Evolutionary conservation across 2,888 invertebrate genomes (phyloP).

Genomic region (Notodonta dromedarius): DNA sequence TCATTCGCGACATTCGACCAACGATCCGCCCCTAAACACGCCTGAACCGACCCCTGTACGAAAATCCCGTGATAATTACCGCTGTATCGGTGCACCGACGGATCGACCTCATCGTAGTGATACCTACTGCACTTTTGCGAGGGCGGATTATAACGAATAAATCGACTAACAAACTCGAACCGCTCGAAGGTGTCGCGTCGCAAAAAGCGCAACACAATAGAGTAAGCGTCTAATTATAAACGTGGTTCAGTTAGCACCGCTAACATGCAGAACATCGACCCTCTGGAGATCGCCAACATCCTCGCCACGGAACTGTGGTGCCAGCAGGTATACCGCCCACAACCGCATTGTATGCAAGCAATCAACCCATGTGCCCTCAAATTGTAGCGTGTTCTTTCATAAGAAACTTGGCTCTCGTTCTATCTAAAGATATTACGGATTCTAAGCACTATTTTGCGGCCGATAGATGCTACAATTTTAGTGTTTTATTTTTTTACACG

Average conservation of each 20-base stretch:
- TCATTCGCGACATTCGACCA: conserved; percentile 61
- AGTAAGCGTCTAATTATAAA: conserved; percentile 83
- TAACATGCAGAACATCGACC: conserved; percentile 87
- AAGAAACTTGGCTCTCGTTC: conserved; percentile 16
- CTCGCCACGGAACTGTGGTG: conserved; percentile 93
- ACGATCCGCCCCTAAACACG: conserved; percentile 61
- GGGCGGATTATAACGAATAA: conserved; percentile 82
- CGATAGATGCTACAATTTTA: not conserved
- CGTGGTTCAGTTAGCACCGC: conserved; percentile 71
- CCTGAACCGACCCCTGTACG: conserved; percentile 32
- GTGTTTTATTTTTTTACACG: not conserved
- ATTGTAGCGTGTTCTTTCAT: conserved; percentile 8
- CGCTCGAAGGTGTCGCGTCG: conserved; percentile 82
- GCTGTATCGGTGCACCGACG: conserved; percentile 47
- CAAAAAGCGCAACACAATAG: conserved; percentile 84
- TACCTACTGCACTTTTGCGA: conserved; percentile 68
- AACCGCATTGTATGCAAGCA: conserved; percentile 12
- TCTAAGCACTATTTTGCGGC: conserved; percentile 1
- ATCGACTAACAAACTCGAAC: conserved; percentile 82
- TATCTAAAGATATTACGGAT: conserved; percentile 14
- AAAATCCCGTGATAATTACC: conserved; percentile 32
- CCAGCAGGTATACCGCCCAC: conserved; percentile 87
- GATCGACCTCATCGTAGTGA: conserved; percentile 61
- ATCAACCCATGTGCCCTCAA: conserved; percentile 7
- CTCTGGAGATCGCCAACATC: conserved; percentile 93